Base-by-base conservation (phyloP, 1,140 invertebrate genomes). In the Aphaenogaster floridana region DNA sequence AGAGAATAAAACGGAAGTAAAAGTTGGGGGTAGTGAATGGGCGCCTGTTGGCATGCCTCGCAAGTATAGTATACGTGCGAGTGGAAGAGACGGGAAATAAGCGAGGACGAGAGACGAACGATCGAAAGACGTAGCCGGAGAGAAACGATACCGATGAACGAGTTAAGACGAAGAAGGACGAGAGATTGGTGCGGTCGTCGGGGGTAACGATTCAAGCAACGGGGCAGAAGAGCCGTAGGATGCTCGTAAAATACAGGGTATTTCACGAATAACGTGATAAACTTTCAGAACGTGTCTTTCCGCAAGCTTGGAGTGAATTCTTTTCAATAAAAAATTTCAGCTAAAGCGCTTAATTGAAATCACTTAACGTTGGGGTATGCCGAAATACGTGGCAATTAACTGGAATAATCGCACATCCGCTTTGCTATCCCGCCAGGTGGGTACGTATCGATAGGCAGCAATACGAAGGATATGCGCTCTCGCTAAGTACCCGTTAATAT, bases 1-100 rank as follows among this genome's bases (percentile, higher is more conserved):
- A 74, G 90, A 91, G 91, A 94, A 94, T 93, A 92, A 94, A 93
- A 93, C 92, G 92, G 92, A 93, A 93, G 93, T 91, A 89, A 89
- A 93, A 93, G 91, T 93, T 92, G 86, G 88, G 89, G 48, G 28
- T 83, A 90, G 88, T 88, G 90, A 93, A 93, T 91, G 87, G 57
- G 85, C 68, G 72, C 64, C 87, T 78, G 83, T 86, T 61, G 77
- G 88, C 81, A 68, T 81, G 64, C 36, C 63, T 36, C 88, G 76
- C 64, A 63, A 36, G 71, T 63, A 71, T 7, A 45, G 59, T 28
- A 84, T 89, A 87, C 50, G 57, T 34, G 52, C 48, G 54, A 48
- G 68, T 15, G 34, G n/a, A 45, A 48, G 34, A 68, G 48, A 61
- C 3, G 39, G 39, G 17, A 54, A 52, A 57, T 39, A 50, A 48